A percentile compares a stretch with the other conserved stretches of the same genome.
phyloP scores from a whole-genome alignment of 2,113 vertebrate species.

The Onychostoma macrolepis region DNA sequence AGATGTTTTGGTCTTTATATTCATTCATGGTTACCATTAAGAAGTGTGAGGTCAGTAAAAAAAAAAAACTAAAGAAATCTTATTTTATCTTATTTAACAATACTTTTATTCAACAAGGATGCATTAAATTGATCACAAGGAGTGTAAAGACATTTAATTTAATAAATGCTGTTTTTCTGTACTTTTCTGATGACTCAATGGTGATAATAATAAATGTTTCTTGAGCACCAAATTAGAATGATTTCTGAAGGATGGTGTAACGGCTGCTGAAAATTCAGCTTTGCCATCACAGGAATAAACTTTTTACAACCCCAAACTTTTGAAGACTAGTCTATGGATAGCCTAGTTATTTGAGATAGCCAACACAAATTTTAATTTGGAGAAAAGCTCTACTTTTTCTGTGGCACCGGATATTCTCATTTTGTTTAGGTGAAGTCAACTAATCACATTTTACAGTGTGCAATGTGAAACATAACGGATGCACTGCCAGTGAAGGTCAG shows the following conservation, averaged over 20 bases:
- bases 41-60: background rate
- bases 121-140: background rate
- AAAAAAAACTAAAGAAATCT: too few relatives aligned
- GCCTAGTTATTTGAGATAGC: background rate
- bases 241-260: background rate
- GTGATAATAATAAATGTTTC: too few relatives aligned
- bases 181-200: too few relatives aligned
- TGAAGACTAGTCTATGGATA: background rate
- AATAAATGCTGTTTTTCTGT: too few relatives aligned
- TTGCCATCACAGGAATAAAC: too few relatives aligned
- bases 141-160: background rate
- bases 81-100: background rate
- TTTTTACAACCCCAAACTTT: background rate
- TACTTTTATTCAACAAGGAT: background rate
- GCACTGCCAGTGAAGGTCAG: constrained; percentile 29
- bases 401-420: background rate
- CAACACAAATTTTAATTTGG: background rate
- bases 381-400: background rate
- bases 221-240: too few relatives aligned
- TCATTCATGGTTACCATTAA: background rate
- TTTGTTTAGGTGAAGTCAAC: background rate
- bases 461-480: constrained; percentile 34
- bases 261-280: too few relatives aligned
- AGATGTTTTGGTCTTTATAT: background rate
- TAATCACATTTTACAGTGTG: background rate